Evolutionary conservation across 2,888 invertebrate genomes (phyloP).

Genomic region (Apamea sordens): DNA sequence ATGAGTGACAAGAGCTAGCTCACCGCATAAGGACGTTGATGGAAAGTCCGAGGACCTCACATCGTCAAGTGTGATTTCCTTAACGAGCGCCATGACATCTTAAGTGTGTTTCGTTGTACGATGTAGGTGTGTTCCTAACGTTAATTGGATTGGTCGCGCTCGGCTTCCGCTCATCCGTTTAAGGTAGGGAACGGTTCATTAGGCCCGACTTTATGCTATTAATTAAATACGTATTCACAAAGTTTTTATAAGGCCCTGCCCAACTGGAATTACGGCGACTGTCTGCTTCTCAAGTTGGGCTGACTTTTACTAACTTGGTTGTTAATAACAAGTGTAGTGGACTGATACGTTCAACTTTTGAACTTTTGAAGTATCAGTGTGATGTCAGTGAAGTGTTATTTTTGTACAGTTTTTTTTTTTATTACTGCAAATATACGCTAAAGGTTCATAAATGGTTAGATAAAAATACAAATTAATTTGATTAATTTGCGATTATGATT

Average conservation of each 20-base stretch:
- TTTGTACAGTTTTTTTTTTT: no score
- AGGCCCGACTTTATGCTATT: slow-evolving; percentile 83
- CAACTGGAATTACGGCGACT: slow-evolving; percentile 32
- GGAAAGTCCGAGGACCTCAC: slow-evolving; percentile 60
- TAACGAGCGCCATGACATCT: slow-evolving; percentile 82
- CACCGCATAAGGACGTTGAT: slow-evolving; percentile 61
- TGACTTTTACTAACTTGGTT: slow-evolving; percentile 19
- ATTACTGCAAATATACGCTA: neutral
- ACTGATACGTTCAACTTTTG: neutral
- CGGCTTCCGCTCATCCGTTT: slow-evolving; percentile 88
- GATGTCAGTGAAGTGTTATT: neutral
- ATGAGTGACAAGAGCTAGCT: slow-evolving; percentile 41
- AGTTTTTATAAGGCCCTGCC: slow-evolving; percentile 64
- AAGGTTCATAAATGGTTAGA: neutral
- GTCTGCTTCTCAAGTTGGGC: slow-evolving; percentile 10
- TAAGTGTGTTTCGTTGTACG: slow-evolving; percentile 87
- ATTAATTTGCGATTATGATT: no score
- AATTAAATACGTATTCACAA: slow-evolving; percentile 82
- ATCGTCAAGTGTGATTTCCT: slow-evolving; percentile 76
- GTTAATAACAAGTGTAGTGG: neutral
- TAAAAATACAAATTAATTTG: neutral
- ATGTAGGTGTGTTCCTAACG: slow-evolving; percentile 83
- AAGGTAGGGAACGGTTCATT: slow-evolving; percentile 86
- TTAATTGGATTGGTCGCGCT: slow-evolving; percentile 86
- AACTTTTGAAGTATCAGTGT: neutral